Percentiles rank a stretch among this genome's conserved stretches.
These are phyloP conservation scores for Poecilia latipinna DNA, from an alignment of 2,113 vertebrate genomes.

Conservation along the genomic window DNA sequence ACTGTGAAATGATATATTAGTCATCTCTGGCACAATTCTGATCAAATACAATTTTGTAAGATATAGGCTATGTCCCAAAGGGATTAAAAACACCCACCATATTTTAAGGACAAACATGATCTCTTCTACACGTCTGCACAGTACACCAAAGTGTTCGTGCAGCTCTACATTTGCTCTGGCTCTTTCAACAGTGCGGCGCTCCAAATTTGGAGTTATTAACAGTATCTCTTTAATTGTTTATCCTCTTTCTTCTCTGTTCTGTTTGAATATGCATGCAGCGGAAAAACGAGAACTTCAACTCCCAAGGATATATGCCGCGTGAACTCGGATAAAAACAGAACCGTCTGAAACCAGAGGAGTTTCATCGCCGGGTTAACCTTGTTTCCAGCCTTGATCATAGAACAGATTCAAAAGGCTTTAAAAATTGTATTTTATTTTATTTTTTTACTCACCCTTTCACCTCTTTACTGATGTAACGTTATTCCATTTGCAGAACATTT, in stretches of 20 bases:
- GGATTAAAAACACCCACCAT: neutral
- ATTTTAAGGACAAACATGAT: slow-evolving; percentile 6
- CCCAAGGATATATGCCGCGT: slow-evolving; percentile 65
- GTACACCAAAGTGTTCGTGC: slow-evolving; percentile 13
- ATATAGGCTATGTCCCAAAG: slow-evolving; percentile 22
- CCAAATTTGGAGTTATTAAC: slow-evolving; percentile 41
- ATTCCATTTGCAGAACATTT: neutral
- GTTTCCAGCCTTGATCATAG: slow-evolving; percentile 61
- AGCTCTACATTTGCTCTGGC: slow-evolving; percentile 28
- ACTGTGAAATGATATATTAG: slow-evolving; percentile 32
- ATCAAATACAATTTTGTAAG: slow-evolving; percentile 31
- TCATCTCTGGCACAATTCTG: slow-evolving; percentile 35
- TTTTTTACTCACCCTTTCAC: slow-evolving; percentile 21
- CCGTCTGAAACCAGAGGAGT: slow-evolving; percentile 59
- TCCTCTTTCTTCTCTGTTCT: slow-evolving; percentile 46
- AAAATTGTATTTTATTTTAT: slow-evolving; percentile 16
- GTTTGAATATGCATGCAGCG: slow-evolving; percentile 70
- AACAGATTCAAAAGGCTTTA: slow-evolving; percentile 45
- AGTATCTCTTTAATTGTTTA: slow-evolving; percentile 71
- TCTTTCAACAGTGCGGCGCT: slow-evolving; percentile 41
- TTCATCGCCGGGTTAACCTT: slow-evolving; percentile 67
- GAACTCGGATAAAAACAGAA: slow-evolving; percentile 67
- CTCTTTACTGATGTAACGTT: slow-evolving; percentile 15
- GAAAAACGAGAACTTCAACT: slow-evolving; percentile 46
- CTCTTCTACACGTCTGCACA: slow-evolving; percentile 8